Evolutionary conservation across 2,113 vertebrate genomes (phyloP), one percentile per base, ranked within the genome.

Genomic region (Pyxicephalus adspersus): DNA sequence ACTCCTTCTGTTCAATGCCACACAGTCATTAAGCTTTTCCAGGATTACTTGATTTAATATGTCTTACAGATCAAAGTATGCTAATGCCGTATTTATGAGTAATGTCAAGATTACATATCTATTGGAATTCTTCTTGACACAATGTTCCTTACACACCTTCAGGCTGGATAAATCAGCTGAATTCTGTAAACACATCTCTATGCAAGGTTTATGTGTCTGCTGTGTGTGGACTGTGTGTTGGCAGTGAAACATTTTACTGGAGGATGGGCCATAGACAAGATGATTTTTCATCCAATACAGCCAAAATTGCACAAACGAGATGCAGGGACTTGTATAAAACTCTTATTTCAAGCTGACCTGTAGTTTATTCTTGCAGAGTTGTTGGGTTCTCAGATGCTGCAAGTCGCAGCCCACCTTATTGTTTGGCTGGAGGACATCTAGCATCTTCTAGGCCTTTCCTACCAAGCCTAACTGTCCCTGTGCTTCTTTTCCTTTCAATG

Each of bases 1-100:
- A 68, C 77, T 79, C 77, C 77, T 79, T 70, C 64, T 79, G 77
- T 79, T 79, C 77, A 79, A 58, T 79, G 77, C 77, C 77, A 79
- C 77, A 68, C 65, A 68, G 77, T 68, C 54, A 79, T 79, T 79
- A 79, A 67, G 77, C 77, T 45, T 38, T 68, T 55, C 54, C 77
- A 70, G 77, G 64, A 68, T 79, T 79, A 79, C 77, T 79, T 50
- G 77, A 79, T 68, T 68, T 79, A 68, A 79, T 79, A 19, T 66
- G 65, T 57, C 23, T 68, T 79, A 57, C 54, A 79, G 65, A 79
- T 79, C 77, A 79, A 79, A 79, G 77, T 68, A 68, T 68, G 23
- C 68, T 51, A 60, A 79, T 79, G 77, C 50, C 45, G 65, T 60
- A 79, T 79, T 79, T 79, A 79, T 68, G 64, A 70, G 64, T 58